These are phyloP conservation scores for Dryomyza anilis DNA, from an alignment of 2,888 invertebrate genomes.

Conservation along the genomic window DNA sequence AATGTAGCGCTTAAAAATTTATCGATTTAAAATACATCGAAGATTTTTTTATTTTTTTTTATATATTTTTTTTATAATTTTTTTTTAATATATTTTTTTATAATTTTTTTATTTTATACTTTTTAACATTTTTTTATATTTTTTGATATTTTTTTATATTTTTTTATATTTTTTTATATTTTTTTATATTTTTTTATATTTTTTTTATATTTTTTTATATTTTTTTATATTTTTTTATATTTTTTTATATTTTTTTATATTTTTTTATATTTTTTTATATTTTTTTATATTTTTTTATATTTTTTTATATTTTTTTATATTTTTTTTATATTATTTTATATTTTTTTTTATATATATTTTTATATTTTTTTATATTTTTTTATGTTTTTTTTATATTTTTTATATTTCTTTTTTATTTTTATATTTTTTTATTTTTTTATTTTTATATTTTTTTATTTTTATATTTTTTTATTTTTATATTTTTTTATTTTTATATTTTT, in stretches of 20 bases:
- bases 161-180: too few relatives aligned
- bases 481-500: too few relatives aligned
- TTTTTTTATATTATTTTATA: not conserved
- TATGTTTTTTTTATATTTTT: not conserved
- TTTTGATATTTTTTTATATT: not conserved
- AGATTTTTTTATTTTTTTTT: too few relatives aligned
- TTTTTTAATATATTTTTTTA: not conserved
- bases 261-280: not conserved
- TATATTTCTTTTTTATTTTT: not conserved
- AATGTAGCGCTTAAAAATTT: too few relatives aligned
- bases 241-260: not conserved
- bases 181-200: not conserved
- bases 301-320: not conserved
- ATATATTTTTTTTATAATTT: not conserved
- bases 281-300: not conserved
- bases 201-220: not conserved
- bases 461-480: not conserved
- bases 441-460: not conserved
- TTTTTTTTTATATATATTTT: conserved; percentile 1
- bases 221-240: not conserved
- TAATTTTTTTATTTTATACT: not conserved
- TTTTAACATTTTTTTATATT: not conserved
- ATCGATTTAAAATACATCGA: too few relatives aligned
- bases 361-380: not conserved
- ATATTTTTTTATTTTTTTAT: not conserved